phyloP scores from a whole-genome alignment of 2,888 invertebrate genomes.

The Nephrotoma appendiculata region DNA sequence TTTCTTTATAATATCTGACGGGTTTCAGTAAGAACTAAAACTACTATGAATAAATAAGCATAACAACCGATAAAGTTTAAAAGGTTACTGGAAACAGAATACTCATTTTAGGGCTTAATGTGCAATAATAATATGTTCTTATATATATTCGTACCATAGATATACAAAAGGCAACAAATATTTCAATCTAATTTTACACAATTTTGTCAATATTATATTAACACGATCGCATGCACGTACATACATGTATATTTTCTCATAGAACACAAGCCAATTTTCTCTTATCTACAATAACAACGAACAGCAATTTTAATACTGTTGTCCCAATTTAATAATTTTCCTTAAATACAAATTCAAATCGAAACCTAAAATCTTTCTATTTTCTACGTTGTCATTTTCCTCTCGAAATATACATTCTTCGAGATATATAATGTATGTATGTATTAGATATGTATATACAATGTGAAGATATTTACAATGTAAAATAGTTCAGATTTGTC shows the following conservation, averaged over 20 bases:
- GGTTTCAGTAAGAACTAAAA: no score
- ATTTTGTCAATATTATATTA: not conserved
- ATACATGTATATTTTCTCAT: not conserved
- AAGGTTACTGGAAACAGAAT: no score
- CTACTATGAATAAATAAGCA: no score
- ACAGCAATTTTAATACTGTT: not conserved
- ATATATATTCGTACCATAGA: no score
- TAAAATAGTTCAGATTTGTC: not conserved
- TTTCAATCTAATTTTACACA: not conserved
- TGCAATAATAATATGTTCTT: no score
- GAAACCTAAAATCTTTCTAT: not conserved
- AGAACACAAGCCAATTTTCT: not conserved
- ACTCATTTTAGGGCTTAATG: no score
- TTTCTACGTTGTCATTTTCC: not conserved
- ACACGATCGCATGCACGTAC: not conserved
- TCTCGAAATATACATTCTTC: not conserved
- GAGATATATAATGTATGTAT: not conserved
- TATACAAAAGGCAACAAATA: no score
- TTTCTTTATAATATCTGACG: no score
- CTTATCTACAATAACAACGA: not conserved
- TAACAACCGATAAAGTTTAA: no score
- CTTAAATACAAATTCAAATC: not conserved
- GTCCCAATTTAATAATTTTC: not conserved
- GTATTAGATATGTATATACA: not conserved
- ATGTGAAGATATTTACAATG: not conserved